phyloP scores from a whole-genome alignment of 1,140 invertebrate species.

The Drosophila kepulauana region DNA sequence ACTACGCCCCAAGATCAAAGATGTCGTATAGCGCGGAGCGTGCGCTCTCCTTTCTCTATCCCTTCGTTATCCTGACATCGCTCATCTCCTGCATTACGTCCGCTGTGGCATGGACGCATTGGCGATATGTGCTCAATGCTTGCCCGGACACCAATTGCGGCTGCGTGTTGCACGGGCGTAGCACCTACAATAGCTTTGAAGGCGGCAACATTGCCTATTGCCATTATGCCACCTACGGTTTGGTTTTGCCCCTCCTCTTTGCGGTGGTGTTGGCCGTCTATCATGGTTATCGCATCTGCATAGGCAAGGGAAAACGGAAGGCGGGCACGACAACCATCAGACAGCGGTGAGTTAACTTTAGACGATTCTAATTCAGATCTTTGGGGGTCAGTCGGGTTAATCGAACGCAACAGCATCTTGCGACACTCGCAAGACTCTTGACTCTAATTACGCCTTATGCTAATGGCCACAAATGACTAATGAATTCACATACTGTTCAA shows the following conservation, averaged over 20 bases:
- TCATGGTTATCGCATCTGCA: slow-evolving; percentile 89
- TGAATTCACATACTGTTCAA: slow-evolving; percentile 46
- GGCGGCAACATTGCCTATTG: slow-evolving; percentile 89
- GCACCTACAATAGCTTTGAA: slow-evolving; percentile 87
- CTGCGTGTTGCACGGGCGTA: slow-evolving; percentile 88
- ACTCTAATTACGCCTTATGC: slow-evolving; percentile 66
- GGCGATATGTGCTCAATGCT: slow-evolving; percentile 88
- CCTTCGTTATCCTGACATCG: slow-evolving; percentile 85
- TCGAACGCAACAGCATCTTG: slow-evolving; percentile 41
- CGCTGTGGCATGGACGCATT: slow-evolving; percentile 88
- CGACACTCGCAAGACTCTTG: slow-evolving; percentile 32
- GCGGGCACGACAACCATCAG: slow-evolving; percentile 85
- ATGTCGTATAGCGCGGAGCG: slow-evolving; percentile 86
- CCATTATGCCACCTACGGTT: slow-evolving; percentile 87
- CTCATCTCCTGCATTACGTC: slow-evolving; percentile 86
- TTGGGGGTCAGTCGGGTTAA: slow-evolving; percentile 70
- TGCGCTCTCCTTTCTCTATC: slow-evolving; percentile 86
- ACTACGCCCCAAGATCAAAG: slow-evolving; percentile 29
- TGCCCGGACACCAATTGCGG: slow-evolving; percentile 88
- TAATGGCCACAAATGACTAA: slow-evolving; percentile 53
- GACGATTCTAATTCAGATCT: slow-evolving; percentile 44
- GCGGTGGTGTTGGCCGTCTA: slow-evolving; percentile 87
- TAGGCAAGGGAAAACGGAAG: slow-evolving; percentile 86
- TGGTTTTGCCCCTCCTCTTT: slow-evolving; percentile 86
- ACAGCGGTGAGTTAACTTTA: slow-evolving; percentile 86